phyloP scores from a whole-genome alignment of 1,140 invertebrate genomes.

The Ruditapes philippinarum region DNA sequence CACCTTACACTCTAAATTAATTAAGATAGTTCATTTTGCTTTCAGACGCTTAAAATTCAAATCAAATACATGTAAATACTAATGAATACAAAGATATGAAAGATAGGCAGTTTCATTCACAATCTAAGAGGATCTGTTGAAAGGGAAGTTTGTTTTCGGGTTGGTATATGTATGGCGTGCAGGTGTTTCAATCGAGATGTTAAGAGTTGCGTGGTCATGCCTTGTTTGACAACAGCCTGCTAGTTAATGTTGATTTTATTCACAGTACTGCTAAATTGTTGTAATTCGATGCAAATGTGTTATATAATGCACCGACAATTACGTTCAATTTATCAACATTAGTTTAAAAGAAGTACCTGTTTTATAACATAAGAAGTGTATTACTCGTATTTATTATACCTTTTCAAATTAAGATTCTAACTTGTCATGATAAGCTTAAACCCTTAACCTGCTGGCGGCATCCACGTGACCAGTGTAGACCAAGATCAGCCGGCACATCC shows the following conservation, averaged over 20 bases:
- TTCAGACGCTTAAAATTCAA: background rate
- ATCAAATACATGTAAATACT: conserved; percentile 40
- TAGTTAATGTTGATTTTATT: conserved; percentile 16
- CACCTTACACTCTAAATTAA: background rate
- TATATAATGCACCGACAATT: too few relatives aligned
- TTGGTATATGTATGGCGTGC: background rate
- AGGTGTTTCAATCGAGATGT: conserved; percentile 7
- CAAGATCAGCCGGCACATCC: too few relatives aligned
- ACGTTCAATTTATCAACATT: background rate
- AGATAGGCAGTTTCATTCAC: conserved; percentile 28
- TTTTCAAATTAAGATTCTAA: too few relatives aligned
- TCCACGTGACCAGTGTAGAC: too few relatives aligned
- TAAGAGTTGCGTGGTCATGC: conserved; percentile 6
- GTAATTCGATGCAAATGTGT: conserved; percentile 1
- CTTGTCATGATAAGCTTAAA: too few relatives aligned
- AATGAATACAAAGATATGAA: background rate
- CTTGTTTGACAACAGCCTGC: conserved; percentile 8
- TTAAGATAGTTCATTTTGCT: background rate
- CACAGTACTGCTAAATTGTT: background rate
- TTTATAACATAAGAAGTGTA: too few relatives aligned
- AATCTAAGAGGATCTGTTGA: conserved; percentile 1
- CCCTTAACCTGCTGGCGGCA: too few relatives aligned
- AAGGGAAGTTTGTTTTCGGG: conserved; percentile 16
- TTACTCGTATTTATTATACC: too few relatives aligned
- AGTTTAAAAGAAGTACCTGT: background rate